Evolutionary conservation across 2,797 vertebrate genomes (phyloP).

Genomic region (Ciconia nigra): DNA sequence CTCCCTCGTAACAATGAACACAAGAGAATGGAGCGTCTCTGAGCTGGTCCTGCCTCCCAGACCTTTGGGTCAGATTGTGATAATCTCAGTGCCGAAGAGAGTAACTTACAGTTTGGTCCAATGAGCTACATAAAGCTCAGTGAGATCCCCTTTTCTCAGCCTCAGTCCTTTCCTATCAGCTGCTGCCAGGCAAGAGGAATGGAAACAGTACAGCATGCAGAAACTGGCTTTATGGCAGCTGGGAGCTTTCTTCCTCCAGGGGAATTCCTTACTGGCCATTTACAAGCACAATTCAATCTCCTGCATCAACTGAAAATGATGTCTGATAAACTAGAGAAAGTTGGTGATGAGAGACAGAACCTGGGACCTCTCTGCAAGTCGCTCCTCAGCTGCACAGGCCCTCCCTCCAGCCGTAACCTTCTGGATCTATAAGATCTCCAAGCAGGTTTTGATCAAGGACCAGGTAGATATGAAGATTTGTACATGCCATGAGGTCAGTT

Average conservation of each 20-base stretch:
- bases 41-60: neutral
- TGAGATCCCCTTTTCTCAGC: neutral
- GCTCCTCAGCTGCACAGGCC: neutral
- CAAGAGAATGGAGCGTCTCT: neutral
- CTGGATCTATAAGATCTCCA: neutral
- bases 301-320: neutral
- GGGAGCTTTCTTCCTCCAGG: neutral
- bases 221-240: neutral
- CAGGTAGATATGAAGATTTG: neutral
- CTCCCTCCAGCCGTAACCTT: neutral
- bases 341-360: neutral
- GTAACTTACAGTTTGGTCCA: neutral
- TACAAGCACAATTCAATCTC: neutral
- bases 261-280: neutral
- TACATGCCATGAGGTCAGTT: rapidly evolving
- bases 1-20: neutral
- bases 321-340: neutral
- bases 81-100: neutral
- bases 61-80: neutral
- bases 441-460: neutral
- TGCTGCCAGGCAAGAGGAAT: neutral
- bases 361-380: neutral
- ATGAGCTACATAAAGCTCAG: neutral
- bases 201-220: neutral
- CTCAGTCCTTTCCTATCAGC: neutral